Evolutionary conservation across 2,888 invertebrate species (phyloP).

Genomic region (Agrochola lychnidis): DNA sequence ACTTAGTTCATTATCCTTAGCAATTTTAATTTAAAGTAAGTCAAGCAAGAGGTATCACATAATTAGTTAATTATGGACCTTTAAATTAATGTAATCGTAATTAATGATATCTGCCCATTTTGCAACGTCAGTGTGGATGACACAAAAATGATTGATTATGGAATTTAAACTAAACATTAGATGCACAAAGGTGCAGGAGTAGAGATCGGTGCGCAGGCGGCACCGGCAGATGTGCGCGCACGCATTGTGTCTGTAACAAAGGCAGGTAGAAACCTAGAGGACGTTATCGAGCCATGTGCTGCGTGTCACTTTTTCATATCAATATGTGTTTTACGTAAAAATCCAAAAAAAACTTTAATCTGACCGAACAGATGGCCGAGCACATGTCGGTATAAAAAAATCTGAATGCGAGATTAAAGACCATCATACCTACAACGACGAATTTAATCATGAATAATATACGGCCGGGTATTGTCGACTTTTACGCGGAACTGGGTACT

Average conservation of each 20-base stretch:
- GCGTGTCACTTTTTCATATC: conserved; percentile 88
- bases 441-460: conserved; percentile 50
- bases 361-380: conserved; percentile 87
- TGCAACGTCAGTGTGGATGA: conserved; percentile 70
- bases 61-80: conserved; percentile 5
- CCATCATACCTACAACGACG: conserved; percentile 43
- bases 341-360: conserved; percentile 83
- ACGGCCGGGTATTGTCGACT: conserved; percentile 38
- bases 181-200: conserved; percentile 70
- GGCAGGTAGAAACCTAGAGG: conserved; percentile 84
- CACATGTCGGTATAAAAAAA: conserved; percentile 84
- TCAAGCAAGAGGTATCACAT: conserved; percentile 28
- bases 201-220: conserved; percentile 80
- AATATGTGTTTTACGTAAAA: conserved; percentile 85
- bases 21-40: conserved; percentile 44
- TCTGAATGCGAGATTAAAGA: conserved; percentile 64
- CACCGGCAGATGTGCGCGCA: conserved; percentile 87
- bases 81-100: conserved; percentile 9
- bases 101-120: conserved; percentile 61
- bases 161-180: conserved; percentile 71
- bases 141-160: conserved; percentile 75
- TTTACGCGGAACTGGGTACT: conserved; percentile 60
- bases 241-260: conserved; percentile 87
- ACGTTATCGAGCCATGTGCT: conserved; percentile 87
- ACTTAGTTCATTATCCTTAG: conserved; percentile 32